Base-by-base conservation (phyloP, 1,140 invertebrate species). In the Harlomillsia oculata region DNA sequence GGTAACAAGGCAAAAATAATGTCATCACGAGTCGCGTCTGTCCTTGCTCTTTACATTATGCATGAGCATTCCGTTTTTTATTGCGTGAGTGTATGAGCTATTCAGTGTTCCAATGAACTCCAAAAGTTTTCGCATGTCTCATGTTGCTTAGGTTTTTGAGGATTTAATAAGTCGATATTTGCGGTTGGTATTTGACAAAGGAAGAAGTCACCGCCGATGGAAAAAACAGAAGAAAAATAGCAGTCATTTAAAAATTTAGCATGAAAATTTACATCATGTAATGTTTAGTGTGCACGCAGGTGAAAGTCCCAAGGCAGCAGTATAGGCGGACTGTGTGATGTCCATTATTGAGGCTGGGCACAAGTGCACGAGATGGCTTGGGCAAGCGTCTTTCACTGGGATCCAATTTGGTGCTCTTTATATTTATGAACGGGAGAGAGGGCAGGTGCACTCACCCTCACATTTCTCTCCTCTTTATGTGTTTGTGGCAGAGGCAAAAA, bases 341-440 rank as follows among this genome's bases (percentile, higher is more conserved):
- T n/a, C n/a, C n/a, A n/a, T n/a, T n/a, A 9, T 28, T 21, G 16
- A n/a, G 45, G 45, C 20, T 21, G 39, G 25, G 18, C n/a, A 29
- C 45, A 48, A 32, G 45, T 48, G 45, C 45, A 30, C 34, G 45
- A 30, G 45, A 48, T 48, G 30, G 45, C n/a, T n/a, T n/a, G n/a
- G n/a, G n/a, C n/a, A n/a, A n/a, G n/a, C n/a, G 45, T 21, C 34
- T 48, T 48, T 32, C 28, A 48, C 28, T 32, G 11, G 9, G 18
- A 48, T 32, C 40, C 39, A 54, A 54, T 54, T 54, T 54, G 41
- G 18, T 45, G 25, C 40, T 44, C 40, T 44, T 29, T 45, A 54
- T 54, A 54, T 54, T 54, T 54, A 54, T 54, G 40, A 54, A 54
- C 26, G n/a, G n/a, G n/a, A n/a, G n/a, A n/a, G n/a, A n/a, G n/a